phyloP scores from a whole-genome alignment of 2,113 vertebrate species.

The Ascaphus truei region DNA sequence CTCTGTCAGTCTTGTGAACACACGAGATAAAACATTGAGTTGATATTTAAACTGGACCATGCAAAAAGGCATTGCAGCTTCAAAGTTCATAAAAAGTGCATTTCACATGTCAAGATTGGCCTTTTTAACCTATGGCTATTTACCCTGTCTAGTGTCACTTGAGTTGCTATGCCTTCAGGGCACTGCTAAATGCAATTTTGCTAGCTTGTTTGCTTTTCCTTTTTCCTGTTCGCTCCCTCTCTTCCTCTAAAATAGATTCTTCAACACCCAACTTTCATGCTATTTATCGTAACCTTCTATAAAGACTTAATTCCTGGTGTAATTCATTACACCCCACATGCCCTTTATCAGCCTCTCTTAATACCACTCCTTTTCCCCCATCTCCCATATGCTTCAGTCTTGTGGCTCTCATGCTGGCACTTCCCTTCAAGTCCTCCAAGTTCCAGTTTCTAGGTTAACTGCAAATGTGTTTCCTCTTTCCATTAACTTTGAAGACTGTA shows the following conservation, averaged over 20 bases:
- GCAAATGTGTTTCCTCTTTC: neutral
- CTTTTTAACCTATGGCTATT: slow-evolving; percentile 6
- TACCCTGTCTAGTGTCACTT: slow-evolving; percentile 24
- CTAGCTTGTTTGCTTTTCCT: neutral
- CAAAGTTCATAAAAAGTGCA: slow-evolving; percentile 26
- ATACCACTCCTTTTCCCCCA: too few relatives aligned
- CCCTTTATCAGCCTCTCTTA: too few relatives aligned
- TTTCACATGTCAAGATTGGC: slow-evolving; percentile 10
- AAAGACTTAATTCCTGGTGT: neutral
- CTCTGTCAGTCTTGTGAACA: too few relatives aligned
- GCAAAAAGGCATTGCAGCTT: neutral
- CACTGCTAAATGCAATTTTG: neutral
- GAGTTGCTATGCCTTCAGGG: slow-evolving; percentile 15
- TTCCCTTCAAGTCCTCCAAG: too few relatives aligned
- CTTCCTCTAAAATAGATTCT: too few relatives aligned
- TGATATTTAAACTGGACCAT: neutral
- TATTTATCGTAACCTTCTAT: too few relatives aligned
- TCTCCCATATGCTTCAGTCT: too few relatives aligned
- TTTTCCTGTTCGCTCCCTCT: neutral
- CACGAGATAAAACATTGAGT: neutral
- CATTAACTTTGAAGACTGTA: neutral
- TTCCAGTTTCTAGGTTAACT: neutral
- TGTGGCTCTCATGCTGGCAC: too few relatives aligned
- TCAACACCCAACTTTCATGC: too few relatives aligned
- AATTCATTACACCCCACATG: too few relatives aligned